Conservation (phyloP, 2,888 invertebrate genomes). For the Amorpha juglandis region DNA sequence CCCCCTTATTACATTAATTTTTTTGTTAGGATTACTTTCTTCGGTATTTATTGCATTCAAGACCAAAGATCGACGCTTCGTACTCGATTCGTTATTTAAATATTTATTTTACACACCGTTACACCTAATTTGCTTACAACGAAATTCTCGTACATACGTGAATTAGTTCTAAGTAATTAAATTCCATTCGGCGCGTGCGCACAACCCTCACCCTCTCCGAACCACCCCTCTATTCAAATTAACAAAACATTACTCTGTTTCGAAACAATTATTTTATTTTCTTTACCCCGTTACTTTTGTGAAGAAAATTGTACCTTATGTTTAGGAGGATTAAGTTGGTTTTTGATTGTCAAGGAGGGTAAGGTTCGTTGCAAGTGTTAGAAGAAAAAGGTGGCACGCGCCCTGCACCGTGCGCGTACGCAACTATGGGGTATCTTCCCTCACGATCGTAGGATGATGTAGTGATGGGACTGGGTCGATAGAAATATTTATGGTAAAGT, state of each 20-base stretch:
- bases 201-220: conserved; percentile 62
- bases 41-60: too few relatives aligned
- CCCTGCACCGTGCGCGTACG: conserved; percentile 65
- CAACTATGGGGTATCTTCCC: conserved; percentile 74
- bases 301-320: conserved; percentile 34
- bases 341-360: conserved; percentile 31
- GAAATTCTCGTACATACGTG: conserved; percentile 65
- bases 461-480: conserved; percentile 51
- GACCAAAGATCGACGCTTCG: too few relatives aligned
- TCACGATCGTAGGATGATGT: conserved; percentile 68
- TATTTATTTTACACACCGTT: conserved; percentile 9
- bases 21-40: too few relatives aligned
- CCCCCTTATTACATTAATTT: too few relatives aligned
- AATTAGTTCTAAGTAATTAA: conserved; percentile 83
- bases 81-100: background rate
- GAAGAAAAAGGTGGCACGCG: conserved; percentile 82
- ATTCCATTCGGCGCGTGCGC: conserved; percentile 78
- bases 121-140: conserved; percentile 47
- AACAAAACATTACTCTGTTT: conserved; percentile 77
- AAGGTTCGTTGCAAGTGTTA: conserved; percentile 63
- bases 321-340: conserved; percentile 26
- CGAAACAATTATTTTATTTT: conserved; percentile 29
- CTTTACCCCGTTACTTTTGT: background rate
- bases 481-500: background rate
- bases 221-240: conserved; percentile 78